phyloP scores from a whole-genome alignment of 2,113 vertebrate species.

The Brachypodius melanocephalos region DNA sequence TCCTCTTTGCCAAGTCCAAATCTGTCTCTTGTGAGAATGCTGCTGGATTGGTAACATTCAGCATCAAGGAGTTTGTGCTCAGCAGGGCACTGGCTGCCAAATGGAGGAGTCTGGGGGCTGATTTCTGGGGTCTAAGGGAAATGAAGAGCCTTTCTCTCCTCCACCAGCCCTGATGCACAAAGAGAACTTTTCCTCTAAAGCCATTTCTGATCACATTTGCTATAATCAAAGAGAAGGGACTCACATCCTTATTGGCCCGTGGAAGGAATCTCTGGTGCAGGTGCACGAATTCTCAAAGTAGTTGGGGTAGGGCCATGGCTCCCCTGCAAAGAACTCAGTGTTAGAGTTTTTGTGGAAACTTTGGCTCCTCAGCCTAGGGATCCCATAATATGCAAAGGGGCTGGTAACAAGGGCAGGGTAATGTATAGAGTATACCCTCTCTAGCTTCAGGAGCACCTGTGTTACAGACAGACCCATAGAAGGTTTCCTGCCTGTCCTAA shows the following conservation, averaged over 20 bases:
- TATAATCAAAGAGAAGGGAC: not conserved
- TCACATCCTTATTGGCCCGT: not conserved
- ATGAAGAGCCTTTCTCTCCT: not conserved
- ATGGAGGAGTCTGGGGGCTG: not conserved
- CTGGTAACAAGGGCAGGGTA: not conserved
- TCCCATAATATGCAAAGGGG: not conserved
- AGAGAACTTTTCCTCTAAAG: not conserved
- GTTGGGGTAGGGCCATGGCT: not conserved
- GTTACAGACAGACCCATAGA: not conserved
- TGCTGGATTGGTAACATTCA: not conserved
- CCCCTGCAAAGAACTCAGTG: not conserved
- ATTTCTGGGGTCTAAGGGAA: not conserved
- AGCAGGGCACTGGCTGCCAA: not conserved
- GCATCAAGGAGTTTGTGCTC: not conserved
- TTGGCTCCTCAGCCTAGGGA: not conserved
- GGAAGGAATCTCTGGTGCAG: not conserved
- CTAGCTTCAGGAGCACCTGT: not conserved
- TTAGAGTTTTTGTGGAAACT: not conserved
- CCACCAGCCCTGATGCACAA: fast-evolving
- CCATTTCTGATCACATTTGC: not conserved
- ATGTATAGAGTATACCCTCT: not conserved
- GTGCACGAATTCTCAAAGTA: not conserved
- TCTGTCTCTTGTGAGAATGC: not conserved
- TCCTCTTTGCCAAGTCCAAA: constrained; percentile 22
- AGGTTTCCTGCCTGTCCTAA: not conserved